These are phyloP conservation scores for Agrochola litura DNA, from an alignment of 2,888 invertebrate genomes.

Conservation along the genomic window DNA sequence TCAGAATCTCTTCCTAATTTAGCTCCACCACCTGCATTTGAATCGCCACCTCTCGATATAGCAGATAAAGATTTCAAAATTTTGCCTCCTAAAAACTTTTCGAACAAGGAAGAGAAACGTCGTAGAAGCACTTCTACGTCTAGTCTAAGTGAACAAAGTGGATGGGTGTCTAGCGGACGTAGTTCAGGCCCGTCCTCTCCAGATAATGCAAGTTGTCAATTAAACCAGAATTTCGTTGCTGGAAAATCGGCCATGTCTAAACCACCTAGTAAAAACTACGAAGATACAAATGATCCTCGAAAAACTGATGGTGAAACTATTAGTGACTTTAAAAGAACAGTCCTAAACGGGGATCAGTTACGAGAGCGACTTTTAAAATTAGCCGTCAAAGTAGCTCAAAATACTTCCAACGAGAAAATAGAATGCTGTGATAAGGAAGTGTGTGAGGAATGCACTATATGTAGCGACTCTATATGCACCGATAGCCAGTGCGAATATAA, in stretches of 20 bases:
- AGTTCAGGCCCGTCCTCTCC: conserved; percentile 92
- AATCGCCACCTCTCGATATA: conserved; percentile 89
- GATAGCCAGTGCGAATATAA: conserved; percentile 89
- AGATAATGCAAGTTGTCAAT: conserved; percentile 89
- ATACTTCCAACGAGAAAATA: conserved; percentile 86
- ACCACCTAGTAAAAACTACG: conserved; percentile 75
- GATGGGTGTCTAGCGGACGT: conserved; percentile 95
- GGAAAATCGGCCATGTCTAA: conserved; percentile 78
- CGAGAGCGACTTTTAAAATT: conserved; percentile 92
- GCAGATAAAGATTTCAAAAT: conserved; percentile 89
- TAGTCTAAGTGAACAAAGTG: conserved; percentile 95
- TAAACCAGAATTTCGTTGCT: conserved; percentile 85
- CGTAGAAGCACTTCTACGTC: conserved; percentile 91
- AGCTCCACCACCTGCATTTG: conserved; percentile 91
- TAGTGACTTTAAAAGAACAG: conserved; percentile 86
- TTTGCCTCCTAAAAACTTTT: conserved; percentile 87
- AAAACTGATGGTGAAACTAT: conserved; percentile 81
- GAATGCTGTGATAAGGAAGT: conserved; percentile 90
- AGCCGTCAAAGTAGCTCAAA: conserved; percentile 88
- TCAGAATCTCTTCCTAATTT: conserved; percentile 94
- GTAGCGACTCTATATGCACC: conserved; percentile 88
- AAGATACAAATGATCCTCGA: conserved; percentile 71
- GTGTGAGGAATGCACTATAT: conserved; percentile 88
- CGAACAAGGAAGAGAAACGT: conserved; percentile 84
- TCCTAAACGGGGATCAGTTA: conserved; percentile 92